Percentiles rank a stretch among this genome's conserved stretches.
Evolutionary conservation across 2,113 vertebrate genomes (phyloP).

Genomic region (Vimba vimba): DNA sequence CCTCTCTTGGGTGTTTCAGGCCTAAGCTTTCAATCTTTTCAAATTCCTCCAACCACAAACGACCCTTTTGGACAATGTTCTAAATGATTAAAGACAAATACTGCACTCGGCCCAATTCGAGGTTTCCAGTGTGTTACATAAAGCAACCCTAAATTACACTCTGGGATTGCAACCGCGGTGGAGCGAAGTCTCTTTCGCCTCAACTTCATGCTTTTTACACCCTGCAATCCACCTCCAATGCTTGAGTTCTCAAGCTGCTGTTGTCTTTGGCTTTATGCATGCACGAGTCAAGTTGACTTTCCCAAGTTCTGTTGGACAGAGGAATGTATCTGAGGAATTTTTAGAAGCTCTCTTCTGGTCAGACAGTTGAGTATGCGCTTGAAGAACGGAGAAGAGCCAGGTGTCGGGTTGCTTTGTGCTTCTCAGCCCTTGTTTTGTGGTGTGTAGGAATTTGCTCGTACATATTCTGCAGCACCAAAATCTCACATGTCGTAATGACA

Average conservation of each 20-base stretch:
- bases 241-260: constrained; percentile 61
- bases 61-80: constrained; percentile 65
- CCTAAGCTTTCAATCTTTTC: constrained; percentile 52
- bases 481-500: constrained; percentile 8
- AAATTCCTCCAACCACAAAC: constrained; percentile 61
- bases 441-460: constrained; percentile 52
- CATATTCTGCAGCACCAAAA: constrained; percentile 39
- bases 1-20: constrained; percentile 22
- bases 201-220: constrained; percentile 53
- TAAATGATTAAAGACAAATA: constrained; percentile 66
- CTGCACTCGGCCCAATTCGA: constrained; percentile 58
- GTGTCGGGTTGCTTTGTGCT: constrained; percentile 64
- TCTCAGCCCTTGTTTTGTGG: constrained; percentile 54
- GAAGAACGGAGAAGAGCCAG: constrained; percentile 47
- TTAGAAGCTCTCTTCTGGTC: constrained; percentile 4
- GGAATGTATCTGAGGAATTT: constrained; percentile 34
- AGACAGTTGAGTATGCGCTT: constrained; percentile 16
- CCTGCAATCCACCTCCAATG: constrained; percentile 68
- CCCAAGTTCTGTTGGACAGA: constrained; percentile 23
- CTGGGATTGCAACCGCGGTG: constrained; percentile 65
- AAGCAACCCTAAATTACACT: constrained; percentile 73
- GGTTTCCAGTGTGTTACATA: constrained; percentile 64
- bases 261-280: constrained; percentile 69
- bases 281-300: constrained; percentile 59
- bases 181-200: constrained; percentile 68